Evolutionary conservation across 2,113 vertebrate genomes (phyloP).

Genomic region (Microcebus ravelobensis): DNA sequence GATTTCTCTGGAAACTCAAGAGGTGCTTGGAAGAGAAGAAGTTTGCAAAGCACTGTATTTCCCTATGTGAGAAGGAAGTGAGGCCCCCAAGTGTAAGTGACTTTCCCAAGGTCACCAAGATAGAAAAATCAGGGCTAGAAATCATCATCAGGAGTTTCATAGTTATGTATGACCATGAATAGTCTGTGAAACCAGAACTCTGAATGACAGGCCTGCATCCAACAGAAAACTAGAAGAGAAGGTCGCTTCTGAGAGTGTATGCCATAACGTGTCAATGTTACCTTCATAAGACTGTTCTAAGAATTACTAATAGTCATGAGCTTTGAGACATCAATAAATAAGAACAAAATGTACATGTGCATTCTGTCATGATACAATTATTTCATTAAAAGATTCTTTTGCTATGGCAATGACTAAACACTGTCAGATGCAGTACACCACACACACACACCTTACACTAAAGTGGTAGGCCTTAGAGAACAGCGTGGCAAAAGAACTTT

Average conservation of each 20-base stretch:
- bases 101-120: background rate
- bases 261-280: background rate
- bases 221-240: background rate
- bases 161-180: background rate
- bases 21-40: background rate
- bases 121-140: background rate
- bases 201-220: background rate
- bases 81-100: background rate
- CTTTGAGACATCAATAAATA: conserved; percentile 14
- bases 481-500: background rate
- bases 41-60: background rate
- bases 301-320: background rate
- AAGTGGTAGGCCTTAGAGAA: conserved; percentile 9
- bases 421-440: background rate
- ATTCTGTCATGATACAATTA: background rate
- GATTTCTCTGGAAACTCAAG: background rate
- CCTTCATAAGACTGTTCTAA: background rate
- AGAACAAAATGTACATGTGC: background rate
- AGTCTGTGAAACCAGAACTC: background rate
- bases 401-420: background rate
- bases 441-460: background rate
- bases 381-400: background rate
- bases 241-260: background rate
- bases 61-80: background rate
- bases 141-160: background rate